Evolutionary conservation across 1,140 invertebrate genomes (phyloP).

Genomic region (Heliconius congener): DNA sequence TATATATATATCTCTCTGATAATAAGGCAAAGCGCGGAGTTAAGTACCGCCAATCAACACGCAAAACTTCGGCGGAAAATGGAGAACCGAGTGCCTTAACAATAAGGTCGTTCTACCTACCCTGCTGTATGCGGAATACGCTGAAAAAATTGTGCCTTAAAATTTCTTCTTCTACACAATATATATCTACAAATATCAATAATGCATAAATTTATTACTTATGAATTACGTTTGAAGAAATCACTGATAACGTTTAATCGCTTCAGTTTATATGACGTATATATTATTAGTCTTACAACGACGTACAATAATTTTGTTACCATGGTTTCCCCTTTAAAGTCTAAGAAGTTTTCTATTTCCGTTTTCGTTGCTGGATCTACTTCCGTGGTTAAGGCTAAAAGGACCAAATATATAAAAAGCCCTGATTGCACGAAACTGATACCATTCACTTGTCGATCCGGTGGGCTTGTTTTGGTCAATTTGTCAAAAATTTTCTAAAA

Average conservation of each 20-base stretch:
- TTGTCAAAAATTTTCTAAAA: slow-evolving; percentile 60
- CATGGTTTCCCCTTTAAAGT: slow-evolving; percentile 40
- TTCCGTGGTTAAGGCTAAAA: slow-evolving; percentile 56
- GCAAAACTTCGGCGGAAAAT: no score
- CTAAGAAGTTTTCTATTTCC: slow-evolving; percentile 53
- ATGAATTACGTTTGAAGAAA: background rate
- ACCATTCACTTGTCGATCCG: slow-evolving; percentile 55
- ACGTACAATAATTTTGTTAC: slow-evolving; percentile 43
- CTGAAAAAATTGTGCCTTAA: background rate
- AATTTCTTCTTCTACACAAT: background rate
- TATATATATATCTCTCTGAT: no score
- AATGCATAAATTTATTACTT: background rate
- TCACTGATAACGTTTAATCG: slow-evolving; percentile 12
- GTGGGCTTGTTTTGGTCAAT: slow-evolving; percentile 52
- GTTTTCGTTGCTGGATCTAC: slow-evolving; percentile 41
- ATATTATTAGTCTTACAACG: background rate
- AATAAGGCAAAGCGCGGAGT: no score
- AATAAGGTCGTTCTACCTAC: no score
- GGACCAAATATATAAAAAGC: slow-evolving; percentile 57
- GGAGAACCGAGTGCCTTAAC: no score
- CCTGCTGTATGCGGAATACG: no score
- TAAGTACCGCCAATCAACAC: no score
- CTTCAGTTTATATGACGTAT: background rate
- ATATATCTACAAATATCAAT: background rate
- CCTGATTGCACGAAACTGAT: slow-evolving; percentile 68